Percentiles rank a stretch among this genome's conserved stretches.
phyloP scores from a whole-genome alignment of 2,797 vertebrate genomes.

The Heliangelus exortis region DNA sequence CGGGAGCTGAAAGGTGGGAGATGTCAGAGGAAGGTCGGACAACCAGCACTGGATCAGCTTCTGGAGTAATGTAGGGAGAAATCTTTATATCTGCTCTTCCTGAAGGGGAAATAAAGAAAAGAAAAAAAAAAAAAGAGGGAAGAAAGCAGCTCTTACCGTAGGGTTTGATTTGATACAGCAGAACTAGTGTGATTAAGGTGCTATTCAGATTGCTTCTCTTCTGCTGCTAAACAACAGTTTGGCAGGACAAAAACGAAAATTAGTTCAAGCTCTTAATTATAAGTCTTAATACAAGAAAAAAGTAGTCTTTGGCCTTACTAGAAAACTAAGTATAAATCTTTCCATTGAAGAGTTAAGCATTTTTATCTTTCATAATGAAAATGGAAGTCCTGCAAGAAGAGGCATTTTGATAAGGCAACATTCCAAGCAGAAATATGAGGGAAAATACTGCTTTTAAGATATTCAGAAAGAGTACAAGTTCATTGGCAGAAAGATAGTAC shows the following conservation, averaged over 20 bases:
- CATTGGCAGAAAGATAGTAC: background rate
- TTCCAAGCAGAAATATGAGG: background rate
- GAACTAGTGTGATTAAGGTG: background rate
- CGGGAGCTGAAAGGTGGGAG: conserved; percentile 82
- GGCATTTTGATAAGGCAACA: background rate
- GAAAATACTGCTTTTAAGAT: background rate
- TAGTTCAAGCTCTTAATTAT: background rate
- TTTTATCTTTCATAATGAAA: background rate
- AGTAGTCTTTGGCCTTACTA: background rate
- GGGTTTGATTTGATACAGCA: background rate
- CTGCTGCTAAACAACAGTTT: background rate
- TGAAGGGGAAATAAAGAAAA: no score
- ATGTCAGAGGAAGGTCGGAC: background rate
- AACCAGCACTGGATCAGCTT: background rate
- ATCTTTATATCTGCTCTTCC: background rate
- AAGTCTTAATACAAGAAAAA: background rate
- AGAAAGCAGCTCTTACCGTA: no score
- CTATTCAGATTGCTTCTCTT: accelerated
- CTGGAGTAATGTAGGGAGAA: background rate
- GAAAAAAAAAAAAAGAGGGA: no score
- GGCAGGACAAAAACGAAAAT: background rate
- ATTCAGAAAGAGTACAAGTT: background rate
- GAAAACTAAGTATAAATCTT: background rate
- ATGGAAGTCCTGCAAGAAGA: background rate
- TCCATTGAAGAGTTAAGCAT: background rate